Base-by-base conservation (phyloP, 1,140 invertebrate genomes). In the Cephus cinctus region DNA sequence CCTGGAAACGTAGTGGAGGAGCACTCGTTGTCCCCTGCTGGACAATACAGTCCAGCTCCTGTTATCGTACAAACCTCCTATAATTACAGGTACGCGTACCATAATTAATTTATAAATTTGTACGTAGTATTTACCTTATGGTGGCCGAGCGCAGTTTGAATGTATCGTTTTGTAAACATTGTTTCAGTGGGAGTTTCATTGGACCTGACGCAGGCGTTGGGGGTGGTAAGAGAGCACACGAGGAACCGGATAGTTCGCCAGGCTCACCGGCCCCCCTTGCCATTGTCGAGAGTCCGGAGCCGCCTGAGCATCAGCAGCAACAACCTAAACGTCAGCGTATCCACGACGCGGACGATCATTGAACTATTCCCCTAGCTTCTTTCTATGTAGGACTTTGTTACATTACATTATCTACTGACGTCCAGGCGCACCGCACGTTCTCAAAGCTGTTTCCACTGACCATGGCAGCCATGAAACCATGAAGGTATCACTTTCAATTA, bases 31-130 rank as follows among this genome's bases (percentile, higher is more conserved):
- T 78, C 76, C 48, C 76, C 76, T 14, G 69, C 73, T 63, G 73
- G 72, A 42, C 71, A 76, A 20, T 78, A 75, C 30, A 75, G 76
- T 67, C 77, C 75, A 41, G 76, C 76, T 55, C 76, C 77, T 66
- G 75, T 79, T 70, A 79, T 79, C 68, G 75, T 79, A 74, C 77
- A 78, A 74, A 76, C 77, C 48, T 71, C 72, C 35, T 78, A 77
- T 67, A 78, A 78, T 61, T 77, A 78, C 64, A 77, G 75, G 76
- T 78, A 63, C 2, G 23, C 31, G 39, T 22, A 30, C 27, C 2
- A 30, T 30, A 12, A 30, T 11, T 30, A 9, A 30, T 12, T 2
- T 30, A 30, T 11, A 2, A 12, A 25, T 3, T 23, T 23, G 35
- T 9, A 38, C 9, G 34, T 12, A 6, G 25, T 30, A 38, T 25